Evolutionary conservation across 2,113 vertebrate genomes (phyloP).

Genomic region (Eudorcas thomsonii): DNA sequence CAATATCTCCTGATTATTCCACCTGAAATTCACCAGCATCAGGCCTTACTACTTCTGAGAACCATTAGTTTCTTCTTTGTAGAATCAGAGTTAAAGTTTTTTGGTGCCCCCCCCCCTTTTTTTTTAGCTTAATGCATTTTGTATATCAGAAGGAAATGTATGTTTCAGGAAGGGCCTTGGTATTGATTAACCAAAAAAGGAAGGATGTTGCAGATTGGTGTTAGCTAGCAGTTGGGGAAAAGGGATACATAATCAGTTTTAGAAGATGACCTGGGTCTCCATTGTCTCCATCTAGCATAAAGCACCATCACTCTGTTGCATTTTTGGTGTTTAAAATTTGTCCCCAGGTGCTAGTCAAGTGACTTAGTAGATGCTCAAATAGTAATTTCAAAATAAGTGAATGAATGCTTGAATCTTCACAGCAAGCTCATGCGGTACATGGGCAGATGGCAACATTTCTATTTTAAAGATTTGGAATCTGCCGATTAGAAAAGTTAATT

Average conservation of each 20-base stretch:
- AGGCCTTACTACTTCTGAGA: background rate
- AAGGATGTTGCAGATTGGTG: background rate
- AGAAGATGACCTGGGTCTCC: background rate
- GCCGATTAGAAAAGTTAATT: background rate
- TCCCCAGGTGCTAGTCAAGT: background rate
- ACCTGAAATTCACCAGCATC: background rate
- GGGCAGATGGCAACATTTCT: constrained; percentile 51
- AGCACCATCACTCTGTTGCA: background rate
- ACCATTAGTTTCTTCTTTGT: background rate
- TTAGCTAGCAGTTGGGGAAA: background rate
- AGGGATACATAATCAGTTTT: background rate
- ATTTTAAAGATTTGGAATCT: constrained; percentile 35
- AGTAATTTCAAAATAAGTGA: background rate
- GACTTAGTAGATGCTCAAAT: background rate
- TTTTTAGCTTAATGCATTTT: background rate
- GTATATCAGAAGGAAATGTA: background rate
- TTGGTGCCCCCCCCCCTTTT: background rate
- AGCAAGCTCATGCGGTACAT: background rate
- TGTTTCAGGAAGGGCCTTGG: background rate
- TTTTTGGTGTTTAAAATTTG: background rate
- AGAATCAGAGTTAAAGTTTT: background rate
- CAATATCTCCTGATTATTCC: background rate
- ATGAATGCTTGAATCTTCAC: background rate
- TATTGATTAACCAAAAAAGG: background rate
- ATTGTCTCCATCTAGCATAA: background rate